phyloP scores from a whole-genome alignment of 2,888 invertebrate genomes.

The Spodoptera exigua region DNA sequence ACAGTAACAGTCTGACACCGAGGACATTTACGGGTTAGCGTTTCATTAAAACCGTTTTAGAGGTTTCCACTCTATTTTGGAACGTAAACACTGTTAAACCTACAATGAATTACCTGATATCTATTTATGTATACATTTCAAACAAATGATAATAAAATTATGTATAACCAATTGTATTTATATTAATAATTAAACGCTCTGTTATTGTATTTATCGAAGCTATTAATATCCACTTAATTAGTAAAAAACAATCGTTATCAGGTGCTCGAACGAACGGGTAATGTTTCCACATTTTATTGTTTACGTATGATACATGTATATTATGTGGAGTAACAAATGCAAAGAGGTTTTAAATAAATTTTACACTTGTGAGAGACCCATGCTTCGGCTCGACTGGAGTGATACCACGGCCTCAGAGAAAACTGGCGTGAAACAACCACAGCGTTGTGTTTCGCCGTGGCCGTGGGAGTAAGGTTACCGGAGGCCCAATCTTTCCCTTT shows the following conservation, averaged over 20 bases:
- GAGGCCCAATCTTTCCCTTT: too few species aligned
- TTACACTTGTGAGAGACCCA: background rate
- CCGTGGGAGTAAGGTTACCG: too few species aligned
- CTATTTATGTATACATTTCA: too few species aligned
- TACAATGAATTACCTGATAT: too few species aligned
- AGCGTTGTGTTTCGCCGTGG: too few species aligned
- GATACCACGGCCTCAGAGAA: too few species aligned
- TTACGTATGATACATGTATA: background rate
- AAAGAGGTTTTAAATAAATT: background rate
- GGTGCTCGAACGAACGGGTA: background rate
- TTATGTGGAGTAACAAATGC: background rate
- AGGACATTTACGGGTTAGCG: too few species aligned
- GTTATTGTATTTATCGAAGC: slow-evolving; percentile 15
- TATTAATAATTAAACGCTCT: background rate
- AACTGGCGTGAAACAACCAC: too few species aligned
- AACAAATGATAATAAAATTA: background rate
- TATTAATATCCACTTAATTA: slow-evolving; percentile 26
- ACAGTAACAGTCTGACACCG: too few species aligned
- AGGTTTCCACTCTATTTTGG: too few species aligned
- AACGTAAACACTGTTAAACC: too few species aligned
- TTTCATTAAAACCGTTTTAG: too few species aligned
- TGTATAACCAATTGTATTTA: background rate
- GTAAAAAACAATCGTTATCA: slow-evolving; percentile 27
- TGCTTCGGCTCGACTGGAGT: background rate
- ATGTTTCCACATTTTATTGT: slow-evolving; percentile 1